Evolutionary conservation across 2,797 vertebrate genomes (phyloP), one percentile per base, ranked within the genome.

Genomic region (Orestias chungarensis): DNA sequence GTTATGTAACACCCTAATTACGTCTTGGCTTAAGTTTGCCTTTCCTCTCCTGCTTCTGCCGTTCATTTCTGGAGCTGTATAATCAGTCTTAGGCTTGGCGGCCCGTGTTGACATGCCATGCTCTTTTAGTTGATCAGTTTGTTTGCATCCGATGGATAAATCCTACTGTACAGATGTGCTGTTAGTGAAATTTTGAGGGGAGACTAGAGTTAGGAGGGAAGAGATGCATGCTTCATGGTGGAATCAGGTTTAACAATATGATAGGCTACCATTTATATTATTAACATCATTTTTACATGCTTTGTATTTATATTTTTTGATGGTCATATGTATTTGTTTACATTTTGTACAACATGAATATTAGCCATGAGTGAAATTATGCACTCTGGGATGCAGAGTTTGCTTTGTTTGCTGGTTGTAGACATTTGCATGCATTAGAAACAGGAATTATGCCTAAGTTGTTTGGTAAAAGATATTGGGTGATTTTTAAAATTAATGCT

Each of bases 1-100:
- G 10, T 94, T 94, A 93, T 64, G 42, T 71, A 92, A 94, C 83
- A 49, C 59, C 75, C 77, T 86, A 78, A 88, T 87, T 89, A 86
- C 71, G 79, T 83, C 84, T 81, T 81, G 64, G 83, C 85, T 87
- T n/a, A 9, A 46, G 47, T 71, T 72, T 3, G 35, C 25, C 52
- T 76, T 80, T 64, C 65, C 74, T 76, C 62, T 44, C 54, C 35
- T 68, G 38, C 1, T 0, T 70, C 7, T 52, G 42, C 40, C 4
- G 6, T 64, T 38, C 5, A 14, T 64, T 66, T 72, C 61, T 33
- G 59, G 44, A 64, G 40, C 55, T 20, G 17, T 31, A 50, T 1
- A 4, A 35, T 6, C 25, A 50, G 29, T 17, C 38, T 8, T 35
- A 70, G 71, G 71, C 70, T 80, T 44, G 1, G 6, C 40, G 42